These are phyloP conservation scores for Amblyjoppa proteus DNA, from an alignment of 2,888 invertebrate genomes.

Conservation along the genomic window DNA sequence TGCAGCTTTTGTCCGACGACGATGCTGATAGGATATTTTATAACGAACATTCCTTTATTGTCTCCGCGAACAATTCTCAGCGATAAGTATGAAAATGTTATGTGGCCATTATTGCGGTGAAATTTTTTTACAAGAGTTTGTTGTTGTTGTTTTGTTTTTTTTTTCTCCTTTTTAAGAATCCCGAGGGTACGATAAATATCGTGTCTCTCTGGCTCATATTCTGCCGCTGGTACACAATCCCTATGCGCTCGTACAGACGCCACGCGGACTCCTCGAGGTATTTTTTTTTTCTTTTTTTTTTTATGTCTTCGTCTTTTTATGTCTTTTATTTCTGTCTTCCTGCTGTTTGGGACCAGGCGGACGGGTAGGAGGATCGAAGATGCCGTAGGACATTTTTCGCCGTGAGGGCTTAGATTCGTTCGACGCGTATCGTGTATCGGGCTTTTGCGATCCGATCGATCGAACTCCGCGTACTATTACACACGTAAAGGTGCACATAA, in stretches of 20 bases:
- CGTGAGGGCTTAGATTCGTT: slow-evolving; percentile 48
- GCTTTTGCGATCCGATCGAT: slow-evolving; percentile 57
- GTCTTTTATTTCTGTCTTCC: slow-evolving; percentile 9
- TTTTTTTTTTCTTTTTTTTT: neutral
- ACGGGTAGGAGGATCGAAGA: slow-evolving; percentile 39
- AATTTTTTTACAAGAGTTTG: slow-evolving; percentile 33
- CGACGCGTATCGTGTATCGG: slow-evolving; percentile 64
- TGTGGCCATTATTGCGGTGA: slow-evolving; percentile 45
- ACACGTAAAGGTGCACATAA: slow-evolving; percentile 2
- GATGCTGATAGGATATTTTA: slow-evolving; percentile 53
- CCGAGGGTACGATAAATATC: slow-evolving; percentile 58
- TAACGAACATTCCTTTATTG: slow-evolving; percentile 34
- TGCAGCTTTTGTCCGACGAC: neutral
- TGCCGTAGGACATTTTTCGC: slow-evolving; percentile 54
- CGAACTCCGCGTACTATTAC: slow-evolving; percentile 30
- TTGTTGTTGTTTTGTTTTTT: neutral
- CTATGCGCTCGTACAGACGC: slow-evolving; percentile 47
- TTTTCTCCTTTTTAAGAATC: slow-evolving; percentile 19
- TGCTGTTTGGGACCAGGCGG: slow-evolving; percentile 22
- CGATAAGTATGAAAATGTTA: slow-evolving; percentile 39
- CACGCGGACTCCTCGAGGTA: slow-evolving; percentile 48
- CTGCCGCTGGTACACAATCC: slow-evolving; percentile 17
- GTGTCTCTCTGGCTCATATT: slow-evolving; percentile 42
- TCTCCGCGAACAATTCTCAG: slow-evolving; percentile 47
- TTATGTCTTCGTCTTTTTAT: slow-evolving; percentile 23